Evolutionary conservation across 2,113 vertebrate genomes (phyloP), one percentile per base, ranked within the genome.

Genomic region (Hydropotes inermis): DNA sequence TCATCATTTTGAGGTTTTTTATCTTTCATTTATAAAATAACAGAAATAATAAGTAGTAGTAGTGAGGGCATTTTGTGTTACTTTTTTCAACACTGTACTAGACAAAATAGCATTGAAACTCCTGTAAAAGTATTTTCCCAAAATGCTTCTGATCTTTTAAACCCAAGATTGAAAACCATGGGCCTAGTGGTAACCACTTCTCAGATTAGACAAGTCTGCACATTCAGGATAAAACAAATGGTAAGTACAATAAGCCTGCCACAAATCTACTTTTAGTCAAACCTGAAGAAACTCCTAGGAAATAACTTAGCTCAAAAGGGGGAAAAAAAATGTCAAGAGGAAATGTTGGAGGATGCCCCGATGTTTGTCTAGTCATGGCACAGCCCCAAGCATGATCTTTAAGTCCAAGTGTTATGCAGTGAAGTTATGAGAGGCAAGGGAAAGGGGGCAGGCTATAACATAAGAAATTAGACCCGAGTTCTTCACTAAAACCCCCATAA

Each of bases 191-290:
- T 52, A 27, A 6, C 27, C 13, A 45, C 7, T 50, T 74, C 79
- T 92, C 45, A 28, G 9, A 79, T 33, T 61, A 89, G n/a, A 55
- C 21, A 95, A 50, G 21, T 92, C 76, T 90, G 19, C 28, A 10
- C 50, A 30, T 60, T 64, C 76, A 55, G 11, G 12, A 1, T 81
- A 47, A 70, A 39, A 70, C 21, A 94, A 94, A 81, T 76, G 8
- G 10, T 47, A 14, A 8, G 1, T 86, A 25, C 76, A 25, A 54
- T 27, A 86, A 87, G 11, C 1, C 27, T 64, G 61, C n/a, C 82
- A 88, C 39, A 87, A 86, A 91, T 82, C 74, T 70, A 58, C 81
- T 64, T 81, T 88, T 50, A 67, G 76, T 89, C 36, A 76, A 89
- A 94, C 86, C 50, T 79, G 13, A 92, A 94, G 50, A 97, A 96